A percentile compares a stretch with the other conserved stretches of the same genome.
phyloP scores from a whole-genome alignment of 2,113 vertebrate genomes.

The Otolemur garnettii region DNA sequence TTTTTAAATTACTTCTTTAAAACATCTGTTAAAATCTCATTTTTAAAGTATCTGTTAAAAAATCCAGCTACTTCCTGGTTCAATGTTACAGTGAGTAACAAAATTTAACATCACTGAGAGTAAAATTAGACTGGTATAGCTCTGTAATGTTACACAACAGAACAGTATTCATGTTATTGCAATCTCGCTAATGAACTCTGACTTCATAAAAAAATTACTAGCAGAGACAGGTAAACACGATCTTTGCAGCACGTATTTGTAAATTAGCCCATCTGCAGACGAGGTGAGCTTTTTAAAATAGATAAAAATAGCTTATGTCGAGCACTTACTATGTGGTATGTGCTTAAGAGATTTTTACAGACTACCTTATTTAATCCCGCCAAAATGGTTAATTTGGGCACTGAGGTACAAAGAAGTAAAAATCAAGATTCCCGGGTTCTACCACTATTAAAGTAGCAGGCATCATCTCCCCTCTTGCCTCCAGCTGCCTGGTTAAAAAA shows the following conservation, averaged over 20 bases:
- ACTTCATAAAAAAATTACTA: not conserved
- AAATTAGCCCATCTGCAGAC: not conserved
- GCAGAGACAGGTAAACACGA: not conserved
- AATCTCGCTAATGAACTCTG: slow-evolving; percentile 21
- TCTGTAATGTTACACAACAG: not conserved
- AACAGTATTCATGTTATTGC: not conserved
- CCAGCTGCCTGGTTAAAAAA: not conserved
- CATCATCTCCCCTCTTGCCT: not conserved
- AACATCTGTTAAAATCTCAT: not conserved
- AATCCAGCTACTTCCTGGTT: not conserved
- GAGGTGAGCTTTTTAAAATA: not conserved
- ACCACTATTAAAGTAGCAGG: not conserved
- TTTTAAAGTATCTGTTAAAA: slow-evolving; percentile 41
- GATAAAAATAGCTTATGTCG: not conserved
- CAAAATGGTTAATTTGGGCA: not conserved
- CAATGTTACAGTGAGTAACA: not conserved
- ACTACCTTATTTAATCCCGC: not conserved
- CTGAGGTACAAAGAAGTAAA: not conserved
- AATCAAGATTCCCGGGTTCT: not conserved
- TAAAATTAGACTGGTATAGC: not conserved
- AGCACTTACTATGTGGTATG: not conserved
- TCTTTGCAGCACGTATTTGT: not conserved
- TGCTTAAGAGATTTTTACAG: not conserved
- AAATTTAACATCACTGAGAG: not conserved
- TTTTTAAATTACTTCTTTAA: slow-evolving; percentile 8